Conservation (phyloP, 2,888 invertebrate species). For the Amphipoea lucens region DNA sequence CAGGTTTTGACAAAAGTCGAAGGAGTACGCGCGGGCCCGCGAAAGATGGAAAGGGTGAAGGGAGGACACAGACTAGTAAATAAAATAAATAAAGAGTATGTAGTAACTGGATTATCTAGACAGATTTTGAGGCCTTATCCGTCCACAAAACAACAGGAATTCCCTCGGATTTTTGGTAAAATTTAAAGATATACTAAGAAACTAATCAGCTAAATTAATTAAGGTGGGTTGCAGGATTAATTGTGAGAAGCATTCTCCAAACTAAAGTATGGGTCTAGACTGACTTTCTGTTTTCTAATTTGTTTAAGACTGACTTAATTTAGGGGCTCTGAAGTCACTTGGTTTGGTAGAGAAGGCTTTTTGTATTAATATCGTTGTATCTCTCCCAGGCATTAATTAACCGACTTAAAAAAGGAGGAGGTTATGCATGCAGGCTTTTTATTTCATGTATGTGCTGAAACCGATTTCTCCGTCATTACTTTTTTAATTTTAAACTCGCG, state of each 20-base stretch:
- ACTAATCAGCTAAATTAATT: conserved; percentile 30
- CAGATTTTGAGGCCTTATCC: neutral
- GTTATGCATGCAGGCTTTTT: neutral
- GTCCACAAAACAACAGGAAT: neutral
- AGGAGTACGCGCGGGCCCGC: neutral
- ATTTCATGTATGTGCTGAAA: neutral
- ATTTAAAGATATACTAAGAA: conserved; percentile 3
- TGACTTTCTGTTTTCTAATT: conserved; percentile 74
- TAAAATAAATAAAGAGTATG: neutral
- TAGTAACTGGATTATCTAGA: neutral
- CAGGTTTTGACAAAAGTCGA: neutral
- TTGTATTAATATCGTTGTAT: neutral
- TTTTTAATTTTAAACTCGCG: neutral
- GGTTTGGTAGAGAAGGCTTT: neutral
- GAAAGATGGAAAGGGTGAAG: neutral
- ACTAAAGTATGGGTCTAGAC: conserved; percentile 84
- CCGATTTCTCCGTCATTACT: neutral
- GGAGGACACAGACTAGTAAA: no score
- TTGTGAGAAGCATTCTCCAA: conserved; percentile 72
- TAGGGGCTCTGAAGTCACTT: conserved; percentile 22
- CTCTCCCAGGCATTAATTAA: neutral
- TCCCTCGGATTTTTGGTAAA: neutral
- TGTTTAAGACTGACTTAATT: conserved; percentile 58
- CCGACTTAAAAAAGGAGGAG: neutral
- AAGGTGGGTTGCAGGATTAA: conserved; percentile 68